These are phyloP conservation scores for Perizoma flavofasciatum DNA, from an alignment of 2,888 invertebrate species.

Conservation along the genomic window DNA sequence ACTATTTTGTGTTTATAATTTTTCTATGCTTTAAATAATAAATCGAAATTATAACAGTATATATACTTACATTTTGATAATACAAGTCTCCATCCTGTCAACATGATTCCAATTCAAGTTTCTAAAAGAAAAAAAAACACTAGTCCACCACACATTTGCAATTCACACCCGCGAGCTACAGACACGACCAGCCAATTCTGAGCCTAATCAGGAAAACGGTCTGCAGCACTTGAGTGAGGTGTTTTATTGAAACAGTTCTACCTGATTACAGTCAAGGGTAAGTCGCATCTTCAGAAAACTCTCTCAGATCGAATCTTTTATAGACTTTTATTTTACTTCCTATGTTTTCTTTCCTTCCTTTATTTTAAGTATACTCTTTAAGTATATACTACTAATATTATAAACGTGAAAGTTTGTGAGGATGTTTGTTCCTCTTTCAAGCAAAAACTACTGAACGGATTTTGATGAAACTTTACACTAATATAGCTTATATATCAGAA, in stretches of 20 bases:
- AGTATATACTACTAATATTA: no score
- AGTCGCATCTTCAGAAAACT: conserved; percentile 2
- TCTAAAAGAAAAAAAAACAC: conserved; percentile 52
- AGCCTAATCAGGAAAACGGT: conserved; percentile 62
- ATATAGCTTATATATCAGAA: no score
- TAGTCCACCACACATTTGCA: conserved; percentile 22
- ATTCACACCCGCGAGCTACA: conserved; percentile 25
- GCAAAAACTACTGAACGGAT: no score
- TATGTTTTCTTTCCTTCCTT: no score
- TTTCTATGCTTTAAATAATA: neutral
- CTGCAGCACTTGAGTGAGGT: conserved; percentile 37
- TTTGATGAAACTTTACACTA: no score
- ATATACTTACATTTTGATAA: conserved; percentile 74
- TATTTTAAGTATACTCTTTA: no score
- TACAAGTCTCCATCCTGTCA: conserved; percentile 72
- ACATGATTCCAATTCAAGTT: conserved; percentile 55
- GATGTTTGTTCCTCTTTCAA: no score
- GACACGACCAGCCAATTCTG: conserved; percentile 53
- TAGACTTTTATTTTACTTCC: no score
- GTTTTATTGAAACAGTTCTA: conserved; percentile 51
- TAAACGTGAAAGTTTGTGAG: no score
- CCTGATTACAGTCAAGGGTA: conserved; percentile 51
- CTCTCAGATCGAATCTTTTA: neutral
- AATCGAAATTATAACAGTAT: neutral
- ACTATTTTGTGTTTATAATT: no score